Conservation (phyloP, 2,888 invertebrate genomes). For the Plemyria rubiginata region DNA sequence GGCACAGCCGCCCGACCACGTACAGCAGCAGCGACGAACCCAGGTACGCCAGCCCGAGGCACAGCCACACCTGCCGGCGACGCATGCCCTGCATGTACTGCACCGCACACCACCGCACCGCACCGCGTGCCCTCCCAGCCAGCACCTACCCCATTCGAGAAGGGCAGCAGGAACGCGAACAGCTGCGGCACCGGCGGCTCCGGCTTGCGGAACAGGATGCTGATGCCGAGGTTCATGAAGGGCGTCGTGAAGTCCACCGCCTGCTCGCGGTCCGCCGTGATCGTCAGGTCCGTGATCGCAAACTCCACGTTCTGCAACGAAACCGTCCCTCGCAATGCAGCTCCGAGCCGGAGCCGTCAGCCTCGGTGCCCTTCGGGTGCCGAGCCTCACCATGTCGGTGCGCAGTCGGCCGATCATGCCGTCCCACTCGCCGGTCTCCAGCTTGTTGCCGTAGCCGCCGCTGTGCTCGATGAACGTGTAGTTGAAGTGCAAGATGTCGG, state of each 20-base stretch:
- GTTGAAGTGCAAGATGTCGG: constrained; percentile 90
- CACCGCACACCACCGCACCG: too few relatives aligned
- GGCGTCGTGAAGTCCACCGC: constrained; percentile 98
- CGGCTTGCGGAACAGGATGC: constrained; percentile 94
- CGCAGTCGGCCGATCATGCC: constrained; percentile 89
- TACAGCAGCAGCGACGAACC: constrained; percentile 92
- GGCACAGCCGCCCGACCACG: constrained; percentile 91
- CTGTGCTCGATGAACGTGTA: constrained; percentile 90
- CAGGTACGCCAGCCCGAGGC: constrained; percentile 92
- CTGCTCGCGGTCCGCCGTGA: constrained; percentile 94
- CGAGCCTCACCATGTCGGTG: constrained; percentile 85
- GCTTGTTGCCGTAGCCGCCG: constrained; percentile 88
- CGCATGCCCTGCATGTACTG: not conserved
- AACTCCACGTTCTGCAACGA: constrained; percentile 90
- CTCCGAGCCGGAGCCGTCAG: too few relatives aligned
- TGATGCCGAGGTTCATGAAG: constrained; percentile 97
- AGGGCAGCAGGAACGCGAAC: constrained; percentile 96
- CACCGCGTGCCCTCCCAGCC: not conserved
- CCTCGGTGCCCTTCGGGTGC: too few relatives aligned
- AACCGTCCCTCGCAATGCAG: not conserved
- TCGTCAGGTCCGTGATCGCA: constrained; percentile 96
- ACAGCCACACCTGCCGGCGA: constrained; percentile 89
- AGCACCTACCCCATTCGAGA: constrained; percentile 86
- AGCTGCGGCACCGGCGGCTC: constrained; percentile 92
- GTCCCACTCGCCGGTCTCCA: constrained; percentile 85